These are phyloP conservation scores for Channallabes apus DNA, from an alignment of 2,797 vertebrate species.

Conservation along the genomic window DNA sequence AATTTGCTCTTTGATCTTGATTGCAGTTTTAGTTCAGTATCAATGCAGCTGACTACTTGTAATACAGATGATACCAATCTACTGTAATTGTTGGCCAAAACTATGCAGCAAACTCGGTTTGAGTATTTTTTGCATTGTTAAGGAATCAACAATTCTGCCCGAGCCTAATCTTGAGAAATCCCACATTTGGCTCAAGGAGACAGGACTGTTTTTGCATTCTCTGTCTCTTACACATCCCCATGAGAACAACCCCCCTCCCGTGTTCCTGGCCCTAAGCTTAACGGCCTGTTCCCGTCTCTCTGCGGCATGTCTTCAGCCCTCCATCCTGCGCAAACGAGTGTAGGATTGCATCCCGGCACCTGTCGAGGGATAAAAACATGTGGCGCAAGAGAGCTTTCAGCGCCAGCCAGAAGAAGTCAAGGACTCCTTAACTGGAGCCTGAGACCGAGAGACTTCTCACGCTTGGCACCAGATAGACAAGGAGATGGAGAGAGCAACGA, in stretches of 20 bases:
- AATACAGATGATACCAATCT: slow-evolving; percentile 11
- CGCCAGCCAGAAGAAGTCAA: slow-evolving; percentile 50
- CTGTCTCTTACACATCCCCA: slow-evolving; percentile 28
- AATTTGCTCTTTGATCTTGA: neutral
- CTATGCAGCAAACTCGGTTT: slow-evolving; percentile 1
- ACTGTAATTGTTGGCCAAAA: slow-evolving; percentile 4
- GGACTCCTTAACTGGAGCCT: slow-evolving; percentile 46
- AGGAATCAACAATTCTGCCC: slow-evolving; percentile 18
- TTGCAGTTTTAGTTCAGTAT: neutral
- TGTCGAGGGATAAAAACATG: slow-evolving; percentile 55
- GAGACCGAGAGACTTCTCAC: slow-evolving; percentile 38
- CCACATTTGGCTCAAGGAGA: slow-evolving; percentile 26
- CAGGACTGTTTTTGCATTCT: slow-evolving; percentile 43
- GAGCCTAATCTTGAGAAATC: slow-evolving; percentile 27
- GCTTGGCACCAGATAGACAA: slow-evolving; percentile 24
- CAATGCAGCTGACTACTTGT: neutral
- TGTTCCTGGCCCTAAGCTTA: slow-evolving; percentile 28
- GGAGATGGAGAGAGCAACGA: slow-evolving; percentile 15
- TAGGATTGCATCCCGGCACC: slow-evolving; percentile 56
- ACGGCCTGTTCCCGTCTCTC: slow-evolving; percentile 53
- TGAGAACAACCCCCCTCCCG: slow-evolving; percentile 26
- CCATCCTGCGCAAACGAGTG: slow-evolving; percentile 43
- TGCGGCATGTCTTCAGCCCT: slow-evolving; percentile 37
- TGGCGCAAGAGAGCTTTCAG: slow-evolving; percentile 52
- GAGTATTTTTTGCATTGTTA: slow-evolving; percentile 3